phyloP scores from a whole-genome alignment of 2,113 vertebrate species.

The Pelusios castaneus region DNA sequence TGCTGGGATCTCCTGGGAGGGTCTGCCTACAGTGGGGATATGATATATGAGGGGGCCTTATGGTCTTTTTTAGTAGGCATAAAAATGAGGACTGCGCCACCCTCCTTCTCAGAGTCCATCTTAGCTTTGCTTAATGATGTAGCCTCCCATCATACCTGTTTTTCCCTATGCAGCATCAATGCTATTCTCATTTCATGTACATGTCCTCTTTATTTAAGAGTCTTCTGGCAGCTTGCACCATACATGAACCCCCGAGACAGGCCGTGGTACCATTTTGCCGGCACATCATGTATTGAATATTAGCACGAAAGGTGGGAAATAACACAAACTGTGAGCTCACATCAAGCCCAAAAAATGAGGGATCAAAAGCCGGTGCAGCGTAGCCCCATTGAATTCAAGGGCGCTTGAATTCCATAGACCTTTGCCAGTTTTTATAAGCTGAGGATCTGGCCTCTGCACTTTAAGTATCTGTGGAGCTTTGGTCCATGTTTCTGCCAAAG shows the following conservation, averaged over 20 bases:
- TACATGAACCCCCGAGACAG: background rate
- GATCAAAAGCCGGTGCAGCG: background rate
- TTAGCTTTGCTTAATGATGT: background rate
- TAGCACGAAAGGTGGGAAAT: too few species aligned
- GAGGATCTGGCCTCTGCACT: background rate
- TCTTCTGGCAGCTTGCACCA: background rate
- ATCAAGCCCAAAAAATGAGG: background rate
- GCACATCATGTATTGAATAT: background rate
- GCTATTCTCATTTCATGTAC: background rate
- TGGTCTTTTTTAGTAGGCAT: background rate
- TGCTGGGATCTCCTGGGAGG: accelerated
- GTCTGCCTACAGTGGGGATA: background rate
- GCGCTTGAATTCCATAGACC: background rate
- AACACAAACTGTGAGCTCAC: background rate
- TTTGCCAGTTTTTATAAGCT: background rate
- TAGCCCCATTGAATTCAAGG: background rate
- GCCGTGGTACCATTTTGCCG: background rate
- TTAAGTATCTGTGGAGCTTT: background rate
- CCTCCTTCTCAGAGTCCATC: background rate
- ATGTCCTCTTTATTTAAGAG: background rate
- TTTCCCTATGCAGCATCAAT: background rate
- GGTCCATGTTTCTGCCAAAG: too few species aligned
- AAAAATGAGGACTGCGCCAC: background rate
- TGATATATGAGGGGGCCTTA: background rate
- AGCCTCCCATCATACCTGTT: background rate